A percentile compares a stretch with the other conserved stretches of the same genome.
phyloP scores from a whole-genome alignment of 2,113 vertebrate species.

The Litocranius walleri region DNA sequence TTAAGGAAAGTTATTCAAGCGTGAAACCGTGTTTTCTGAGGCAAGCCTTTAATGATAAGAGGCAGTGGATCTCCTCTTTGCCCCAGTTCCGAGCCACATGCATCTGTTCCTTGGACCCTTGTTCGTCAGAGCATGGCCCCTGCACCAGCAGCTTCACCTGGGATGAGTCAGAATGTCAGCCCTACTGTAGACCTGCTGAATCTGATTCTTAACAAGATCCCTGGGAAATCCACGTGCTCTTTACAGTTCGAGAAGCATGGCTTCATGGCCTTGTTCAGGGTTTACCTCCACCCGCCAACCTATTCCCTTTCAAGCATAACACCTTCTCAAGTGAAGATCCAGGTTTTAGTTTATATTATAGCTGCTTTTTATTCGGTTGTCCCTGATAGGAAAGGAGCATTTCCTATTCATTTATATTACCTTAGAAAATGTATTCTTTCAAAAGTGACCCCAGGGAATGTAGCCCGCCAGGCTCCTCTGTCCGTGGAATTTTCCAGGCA shows the following conservation, averaged over 20 bases:
- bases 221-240: background rate
- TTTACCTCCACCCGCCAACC: background rate
- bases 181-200: background rate
- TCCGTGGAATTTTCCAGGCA: background rate
- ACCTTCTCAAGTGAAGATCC: background rate
- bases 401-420: background rate
- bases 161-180: background rate
- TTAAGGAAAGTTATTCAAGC: background rate
- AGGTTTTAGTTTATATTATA: background rate
- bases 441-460: background rate
- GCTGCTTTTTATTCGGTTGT: background rate
- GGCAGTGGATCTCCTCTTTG: background rate
- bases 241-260: background rate
- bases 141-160: background rate
- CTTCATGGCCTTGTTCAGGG: background rate
- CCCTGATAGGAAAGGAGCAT: background rate
- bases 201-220: background rate
- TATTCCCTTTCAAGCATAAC: background rate
- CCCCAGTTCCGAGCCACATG: background rate
- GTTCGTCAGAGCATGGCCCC: background rate
- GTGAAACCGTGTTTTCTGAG: background rate
- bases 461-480: background rate
- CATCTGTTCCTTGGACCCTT: background rate
- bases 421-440: background rate
- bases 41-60: background rate